Percentiles rank a stretch among this genome's conserved stretches.
These are phyloP conservation scores for Tetramorium parvispinum DNA, from an alignment of 1,140 invertebrate genomes.

Conservation along the genomic window DNA sequence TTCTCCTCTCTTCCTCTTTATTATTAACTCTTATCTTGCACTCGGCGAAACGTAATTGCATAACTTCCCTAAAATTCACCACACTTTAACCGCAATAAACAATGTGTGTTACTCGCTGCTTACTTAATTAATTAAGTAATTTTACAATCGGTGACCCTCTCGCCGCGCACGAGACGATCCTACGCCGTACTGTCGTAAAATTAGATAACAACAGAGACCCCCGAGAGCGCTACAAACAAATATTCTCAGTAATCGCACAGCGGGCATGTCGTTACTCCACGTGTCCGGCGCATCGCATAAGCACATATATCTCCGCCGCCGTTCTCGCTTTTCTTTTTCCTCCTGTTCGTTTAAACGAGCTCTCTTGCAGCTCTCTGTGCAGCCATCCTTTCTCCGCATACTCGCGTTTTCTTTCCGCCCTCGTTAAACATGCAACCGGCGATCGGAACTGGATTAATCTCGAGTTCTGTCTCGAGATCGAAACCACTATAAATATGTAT, in stretches of 20 bases:
- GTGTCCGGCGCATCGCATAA: neutral
- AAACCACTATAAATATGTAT: constrained; percentile 19
- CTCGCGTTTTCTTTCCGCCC: neutral
- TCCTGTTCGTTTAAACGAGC: neutral
- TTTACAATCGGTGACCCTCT: constrained; percentile 42
- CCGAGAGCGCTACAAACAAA: constrained; percentile 33
- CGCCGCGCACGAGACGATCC: constrained; percentile 60
- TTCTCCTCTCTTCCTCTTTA: constrained; percentile 20
- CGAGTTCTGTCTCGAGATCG: constrained; percentile 26
- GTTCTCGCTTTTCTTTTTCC: neutral
- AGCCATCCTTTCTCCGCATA: neutral
- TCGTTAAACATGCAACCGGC: neutral
- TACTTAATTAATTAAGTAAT: constrained; percentile 71
- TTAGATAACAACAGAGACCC: constrained; percentile 53
- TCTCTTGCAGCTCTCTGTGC: neutral
- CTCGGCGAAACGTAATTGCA: constrained; percentile 71
- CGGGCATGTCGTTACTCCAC: neutral
- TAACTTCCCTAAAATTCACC: constrained; percentile 73
- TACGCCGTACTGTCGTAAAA: constrained; percentile 66
- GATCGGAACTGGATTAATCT: constrained; percentile 52
- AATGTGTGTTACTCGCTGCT: constrained; percentile 68
- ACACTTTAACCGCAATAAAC: constrained; percentile 75
- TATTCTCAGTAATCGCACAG: constrained; percentile 47
- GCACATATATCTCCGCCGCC: neutral
- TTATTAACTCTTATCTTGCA: constrained; percentile 53